Evolutionary conservation across 1,140 invertebrate species (phyloP), one percentile per base, ranked within the genome.

Genomic region (Lordiphosa clarofinis): DNA sequence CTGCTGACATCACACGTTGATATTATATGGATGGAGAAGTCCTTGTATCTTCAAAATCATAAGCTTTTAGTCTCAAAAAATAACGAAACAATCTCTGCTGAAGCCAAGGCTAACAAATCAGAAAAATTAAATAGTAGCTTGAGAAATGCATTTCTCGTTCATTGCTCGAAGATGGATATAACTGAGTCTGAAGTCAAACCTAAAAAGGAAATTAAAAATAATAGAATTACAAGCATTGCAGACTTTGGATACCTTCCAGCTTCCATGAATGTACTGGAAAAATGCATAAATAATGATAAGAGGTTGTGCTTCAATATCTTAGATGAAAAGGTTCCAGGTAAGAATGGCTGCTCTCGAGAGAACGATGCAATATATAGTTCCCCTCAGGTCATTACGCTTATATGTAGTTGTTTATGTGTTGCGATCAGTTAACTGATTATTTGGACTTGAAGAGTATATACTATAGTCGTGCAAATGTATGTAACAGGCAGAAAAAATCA

Each of bases 271-370:
- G n/a, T 44, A 4, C 4, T 79, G 5, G 35, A 56, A 6, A 61
- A 53, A n/a, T 65, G 56, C 19, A 56, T 56, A 1, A 56, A 64
- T 19, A 65, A 56, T 12, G 48, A 60, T 10, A 47, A 65, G 8
- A 3, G 31, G 2, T 38, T 79, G 10, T 65, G 60, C n/a, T 21
- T 79, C 3, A 73, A 79, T 40, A 33, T 78, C 21, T 40, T 67
- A 5, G 54, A 65, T 1, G 42, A 69, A 31, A 62, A 52, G 44
- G 42, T 53, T 1, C 69, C 74, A 42, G 74, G 74, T 73, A 28
- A 46, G 24, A 11, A n/a, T 4, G 7, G 21, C 4, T 5, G 21
- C 21, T 24, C 21, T 24, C 21, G 4, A 4, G 21, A 24, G 5
- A 24, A 24, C 21, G 21, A 24, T 24, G 4, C 21, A 24, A 6